phyloP scores from a whole-genome alignment of 2,888 invertebrate genomes.

The Protula sp. region DNA sequence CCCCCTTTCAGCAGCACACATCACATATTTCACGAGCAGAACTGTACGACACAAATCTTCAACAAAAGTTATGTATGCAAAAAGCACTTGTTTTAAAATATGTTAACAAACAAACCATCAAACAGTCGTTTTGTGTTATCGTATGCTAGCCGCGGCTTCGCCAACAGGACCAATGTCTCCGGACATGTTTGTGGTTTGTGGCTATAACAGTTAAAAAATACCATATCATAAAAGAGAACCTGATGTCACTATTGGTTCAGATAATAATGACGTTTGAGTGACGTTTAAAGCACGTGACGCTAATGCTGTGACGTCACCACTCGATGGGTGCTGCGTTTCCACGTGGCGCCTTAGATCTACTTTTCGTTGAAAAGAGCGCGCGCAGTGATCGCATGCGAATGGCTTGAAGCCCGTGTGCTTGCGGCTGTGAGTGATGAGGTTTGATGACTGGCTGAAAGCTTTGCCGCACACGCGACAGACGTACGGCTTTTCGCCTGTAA shows the following conservation, averaged over 20 bases:
- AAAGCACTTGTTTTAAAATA: too few relatives aligned
- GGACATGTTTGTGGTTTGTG: too few relatives aligned
- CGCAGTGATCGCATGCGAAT: slow-evolving; percentile 93
- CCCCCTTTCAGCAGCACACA: too few relatives aligned
- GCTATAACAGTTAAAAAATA: too few relatives aligned
- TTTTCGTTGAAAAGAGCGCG: slow-evolving; percentile 71
- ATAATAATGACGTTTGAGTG: neutral
- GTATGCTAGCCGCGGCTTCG: too few relatives aligned
- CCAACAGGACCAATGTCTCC: too few relatives aligned
- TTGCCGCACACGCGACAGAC: slow-evolving; percentile 97
- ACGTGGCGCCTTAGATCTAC: slow-evolving; percentile 56
- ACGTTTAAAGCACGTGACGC: neutral
- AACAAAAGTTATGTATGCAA: too few relatives aligned
- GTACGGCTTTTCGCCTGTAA: slow-evolving; percentile 92
- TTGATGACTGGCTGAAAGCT: slow-evolving; percentile 95
- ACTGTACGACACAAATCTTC: too few relatives aligned
- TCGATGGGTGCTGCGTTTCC: slow-evolving; percentile 10
- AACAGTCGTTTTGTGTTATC: too few relatives aligned
- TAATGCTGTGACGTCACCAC: neutral
- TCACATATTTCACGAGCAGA: too few relatives aligned
- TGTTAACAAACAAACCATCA: too few relatives aligned
- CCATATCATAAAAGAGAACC: too few relatives aligned
- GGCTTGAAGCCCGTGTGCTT: slow-evolving; percentile 99
- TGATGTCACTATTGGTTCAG: neutral
- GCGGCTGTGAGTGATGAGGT: slow-evolving; percentile 89